These are phyloP conservation scores for Pseudochirops corinnae DNA, from an alignment of 2,797 vertebrate species.

Conservation along the genomic window DNA sequence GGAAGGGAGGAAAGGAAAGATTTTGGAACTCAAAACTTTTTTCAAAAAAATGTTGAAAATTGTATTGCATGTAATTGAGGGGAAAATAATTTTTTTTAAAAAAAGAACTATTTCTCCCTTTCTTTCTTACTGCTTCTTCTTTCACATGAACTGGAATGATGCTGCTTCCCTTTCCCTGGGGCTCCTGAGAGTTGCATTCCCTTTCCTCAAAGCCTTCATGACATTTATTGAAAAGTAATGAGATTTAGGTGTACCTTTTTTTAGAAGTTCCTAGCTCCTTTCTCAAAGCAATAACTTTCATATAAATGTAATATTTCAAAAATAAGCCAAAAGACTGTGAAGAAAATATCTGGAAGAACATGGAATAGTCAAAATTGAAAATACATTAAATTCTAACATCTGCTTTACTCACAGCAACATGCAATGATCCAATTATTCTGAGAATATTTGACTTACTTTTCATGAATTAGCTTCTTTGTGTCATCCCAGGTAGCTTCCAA, in stretches of 20 bases:
- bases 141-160: not conserved
- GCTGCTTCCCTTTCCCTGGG: no score
- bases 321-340: not conserved
- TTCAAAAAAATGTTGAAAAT: not conserved
- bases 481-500: slow-evolving; percentile 91
- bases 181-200: not conserved
- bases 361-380: not conserved
- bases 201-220: not conserved
- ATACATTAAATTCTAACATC: not conserved
- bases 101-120: not conserved
- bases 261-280: not conserved
- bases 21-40: not conserved
- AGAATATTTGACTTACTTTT: slow-evolving; percentile 87
- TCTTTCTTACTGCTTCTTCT: not conserved
- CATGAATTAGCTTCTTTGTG: slow-evolving; percentile 89
- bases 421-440: not conserved
- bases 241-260: not conserved
- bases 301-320: not conserved
- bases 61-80: not conserved
- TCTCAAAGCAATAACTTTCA: not conserved
- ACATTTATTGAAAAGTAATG: not conserved
- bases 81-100: not conserved
- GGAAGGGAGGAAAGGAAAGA: not conserved
- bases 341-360: not conserved
- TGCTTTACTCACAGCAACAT: not conserved